Evolutionary conservation across 2,113 vertebrate genomes (phyloP).

Genomic region (Orycteropus afer): DNA sequence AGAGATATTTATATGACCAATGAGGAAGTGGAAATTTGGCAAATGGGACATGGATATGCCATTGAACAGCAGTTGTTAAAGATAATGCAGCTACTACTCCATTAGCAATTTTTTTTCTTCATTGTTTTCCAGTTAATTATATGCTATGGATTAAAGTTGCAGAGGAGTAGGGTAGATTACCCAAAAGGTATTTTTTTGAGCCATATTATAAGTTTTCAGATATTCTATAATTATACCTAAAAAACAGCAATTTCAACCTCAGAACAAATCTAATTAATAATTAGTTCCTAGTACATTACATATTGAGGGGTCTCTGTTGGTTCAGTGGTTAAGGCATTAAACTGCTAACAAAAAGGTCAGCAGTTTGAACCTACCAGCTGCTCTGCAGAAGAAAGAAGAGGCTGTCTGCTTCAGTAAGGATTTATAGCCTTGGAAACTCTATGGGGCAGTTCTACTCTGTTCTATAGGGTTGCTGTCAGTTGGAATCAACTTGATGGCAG

Average conservation of each 20-base stretch:
- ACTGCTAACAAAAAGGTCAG: no score
- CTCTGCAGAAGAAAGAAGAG: no score
- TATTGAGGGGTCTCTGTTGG: not conserved
- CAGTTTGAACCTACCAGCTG: no score
- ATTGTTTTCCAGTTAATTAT: slow-evolving; percentile 14
- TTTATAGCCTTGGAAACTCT: no score
- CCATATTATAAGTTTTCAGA: not conserved
- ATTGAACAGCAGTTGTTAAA: not conserved
- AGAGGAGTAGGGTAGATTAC: not conserved
- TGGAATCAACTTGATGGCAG: no score
- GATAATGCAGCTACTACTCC: not conserved
- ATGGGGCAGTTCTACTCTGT: no score
- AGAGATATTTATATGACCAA: not conserved
- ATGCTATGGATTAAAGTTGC: not conserved
- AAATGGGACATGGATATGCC: not conserved
- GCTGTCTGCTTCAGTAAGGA: no score
- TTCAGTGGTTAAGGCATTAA: no score
- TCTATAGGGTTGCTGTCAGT: no score
- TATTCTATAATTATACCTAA: not conserved
- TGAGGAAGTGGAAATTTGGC: not conserved
- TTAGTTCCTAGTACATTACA: not conserved
- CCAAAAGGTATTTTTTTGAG: not conserved
- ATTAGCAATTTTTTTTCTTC: not conserved
- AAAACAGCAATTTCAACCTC: not conserved
- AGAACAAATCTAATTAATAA: not conserved